Conservation (phyloP, 2,113 vertebrate species). For the Xiphophorus maculatus region DNA sequence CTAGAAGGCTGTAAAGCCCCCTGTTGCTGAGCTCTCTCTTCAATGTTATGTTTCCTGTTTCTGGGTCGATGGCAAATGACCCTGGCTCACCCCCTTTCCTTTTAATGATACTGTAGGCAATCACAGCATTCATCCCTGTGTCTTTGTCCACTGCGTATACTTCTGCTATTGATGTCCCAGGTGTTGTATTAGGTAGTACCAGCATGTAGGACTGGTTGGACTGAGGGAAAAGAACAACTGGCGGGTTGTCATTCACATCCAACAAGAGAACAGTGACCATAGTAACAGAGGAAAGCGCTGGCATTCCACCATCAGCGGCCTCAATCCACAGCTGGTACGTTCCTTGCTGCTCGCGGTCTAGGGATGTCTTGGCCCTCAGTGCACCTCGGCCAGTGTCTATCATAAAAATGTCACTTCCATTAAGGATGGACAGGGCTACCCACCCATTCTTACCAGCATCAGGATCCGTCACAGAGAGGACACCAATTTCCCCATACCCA, state of each 20-base stretch:
- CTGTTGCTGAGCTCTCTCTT: constrained; percentile 90
- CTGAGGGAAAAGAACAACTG: constrained; percentile 94
- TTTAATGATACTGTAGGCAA: constrained; percentile 96
- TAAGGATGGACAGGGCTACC: constrained; percentile 94
- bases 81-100: constrained; percentile 90
- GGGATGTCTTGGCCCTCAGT: constrained; percentile 89
- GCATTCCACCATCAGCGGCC: constrained; percentile 91
- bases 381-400: constrained; percentile 95
- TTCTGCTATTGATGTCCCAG: constrained; percentile 95
- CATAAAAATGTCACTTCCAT: constrained; percentile 95
- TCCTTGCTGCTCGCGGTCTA: constrained; percentile 96
- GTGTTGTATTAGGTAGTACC: constrained; percentile 92
- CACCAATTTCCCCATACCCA: constrained; percentile 94
- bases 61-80: constrained; percentile 93
- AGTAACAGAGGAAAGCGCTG: constrained; percentile 91
- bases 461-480: constrained; percentile 94
- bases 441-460: constrained; percentile 93
- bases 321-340: constrained; percentile 94
- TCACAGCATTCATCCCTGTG: constrained; percentile 98
- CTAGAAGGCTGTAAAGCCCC: constrained; percentile 92
- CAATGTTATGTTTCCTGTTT: constrained; percentile 98
- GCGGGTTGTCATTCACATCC: constrained; percentile 98
- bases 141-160: constrained; percentile 98
- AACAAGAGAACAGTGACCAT: constrained; percentile 95
- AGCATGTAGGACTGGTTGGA: constrained; percentile 97